Percentiles rank a stretch among this genome's conserved stretches.
Conservation (phyloP, 2,113 vertebrate species). For the Numenius arquata region DNA sequence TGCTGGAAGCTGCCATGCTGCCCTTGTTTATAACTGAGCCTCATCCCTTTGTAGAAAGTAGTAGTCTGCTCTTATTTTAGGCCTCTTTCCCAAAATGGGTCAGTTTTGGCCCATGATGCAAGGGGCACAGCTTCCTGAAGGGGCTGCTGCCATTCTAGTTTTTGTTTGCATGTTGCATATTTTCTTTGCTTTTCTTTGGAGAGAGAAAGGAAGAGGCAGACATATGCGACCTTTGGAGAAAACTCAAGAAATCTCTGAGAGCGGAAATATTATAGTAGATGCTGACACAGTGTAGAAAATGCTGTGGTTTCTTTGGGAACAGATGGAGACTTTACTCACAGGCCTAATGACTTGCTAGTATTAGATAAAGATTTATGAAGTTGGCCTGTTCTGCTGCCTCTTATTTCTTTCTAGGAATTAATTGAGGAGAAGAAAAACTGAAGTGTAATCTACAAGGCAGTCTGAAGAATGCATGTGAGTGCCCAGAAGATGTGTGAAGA, state of each 20-base stretch:
- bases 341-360: constrained; percentile 52
- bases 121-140: constrained; percentile 7
- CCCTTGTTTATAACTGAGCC: background rate
- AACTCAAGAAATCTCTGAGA: constrained; percentile 57
- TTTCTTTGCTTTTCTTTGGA: constrained; percentile 42
- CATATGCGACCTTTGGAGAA: constrained; percentile 50
- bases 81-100: background rate
- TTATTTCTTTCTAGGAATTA: constrained; percentile 46
- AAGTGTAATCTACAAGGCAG: background rate
- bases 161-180: constrained; percentile 8
- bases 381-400: constrained; percentile 18
- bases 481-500: background rate
- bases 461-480: background rate
- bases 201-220: constrained; percentile 14
- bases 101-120: background rate
- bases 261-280: constrained; percentile 52
- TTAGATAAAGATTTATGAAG: constrained; percentile 61
- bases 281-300: constrained; percentile 54
- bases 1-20: background rate
- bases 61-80: constrained; percentile 30
- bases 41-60: background rate
- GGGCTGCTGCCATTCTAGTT: background rate
- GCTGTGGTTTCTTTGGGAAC: constrained; percentile 60
- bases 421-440: constrained; percentile 34
- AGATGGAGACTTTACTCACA: constrained; percentile 56